Percentiles rank a stretch among this genome's conserved stretches.
phyloP scores from a whole-genome alignment of 2,888 invertebrate genomes.

The Hypercompe scribonia region DNA sequence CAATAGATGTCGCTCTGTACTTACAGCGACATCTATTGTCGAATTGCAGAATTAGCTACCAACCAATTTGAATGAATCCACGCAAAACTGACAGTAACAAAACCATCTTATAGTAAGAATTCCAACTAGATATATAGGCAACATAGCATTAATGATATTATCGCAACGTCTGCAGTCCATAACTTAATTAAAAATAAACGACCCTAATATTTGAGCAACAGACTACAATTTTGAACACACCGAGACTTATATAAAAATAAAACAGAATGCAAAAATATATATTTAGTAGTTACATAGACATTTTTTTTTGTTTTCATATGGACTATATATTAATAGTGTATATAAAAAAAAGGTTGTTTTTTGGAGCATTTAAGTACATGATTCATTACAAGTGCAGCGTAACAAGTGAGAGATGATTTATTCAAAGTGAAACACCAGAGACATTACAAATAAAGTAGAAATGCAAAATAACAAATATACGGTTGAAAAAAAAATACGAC shows the following conservation, averaged over 20 bases:
- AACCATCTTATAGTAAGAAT: conserved; percentile 15
- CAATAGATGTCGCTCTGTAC: background rate
- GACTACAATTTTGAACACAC: conserved; percentile 53
- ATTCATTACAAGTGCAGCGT: conserved; percentile 39
- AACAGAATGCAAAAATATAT: conserved; percentile 39
- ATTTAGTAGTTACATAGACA: conserved; percentile 25
- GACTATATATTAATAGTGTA: conserved; percentile 25
- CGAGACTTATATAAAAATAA: conserved; percentile 33
- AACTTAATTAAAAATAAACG: conserved; percentile 32
- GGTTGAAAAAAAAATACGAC: too few species aligned
- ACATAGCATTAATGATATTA: conserved; percentile 12
- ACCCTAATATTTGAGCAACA: conserved; percentile 49
- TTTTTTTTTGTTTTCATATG: conserved; percentile 20
- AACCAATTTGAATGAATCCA: conserved; percentile 2
- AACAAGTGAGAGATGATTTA: conserved; percentile 44
- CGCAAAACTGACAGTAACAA: conserved; percentile 20
- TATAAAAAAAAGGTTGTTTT: conserved; percentile 20
- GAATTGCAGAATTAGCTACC: too few species aligned
- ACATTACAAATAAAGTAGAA: conserved; percentile 5
- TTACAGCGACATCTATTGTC: too few species aligned
- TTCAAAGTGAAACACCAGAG: conserved; percentile 13
- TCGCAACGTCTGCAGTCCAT: conserved; percentile 28
- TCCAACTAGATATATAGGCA: conserved; percentile 13
- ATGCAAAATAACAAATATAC: background rate
- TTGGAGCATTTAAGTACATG: conserved; percentile 18